phyloP scores from a whole-genome alignment of 2,888 invertebrate species.

The Melinopterus prodromus region DNA sequence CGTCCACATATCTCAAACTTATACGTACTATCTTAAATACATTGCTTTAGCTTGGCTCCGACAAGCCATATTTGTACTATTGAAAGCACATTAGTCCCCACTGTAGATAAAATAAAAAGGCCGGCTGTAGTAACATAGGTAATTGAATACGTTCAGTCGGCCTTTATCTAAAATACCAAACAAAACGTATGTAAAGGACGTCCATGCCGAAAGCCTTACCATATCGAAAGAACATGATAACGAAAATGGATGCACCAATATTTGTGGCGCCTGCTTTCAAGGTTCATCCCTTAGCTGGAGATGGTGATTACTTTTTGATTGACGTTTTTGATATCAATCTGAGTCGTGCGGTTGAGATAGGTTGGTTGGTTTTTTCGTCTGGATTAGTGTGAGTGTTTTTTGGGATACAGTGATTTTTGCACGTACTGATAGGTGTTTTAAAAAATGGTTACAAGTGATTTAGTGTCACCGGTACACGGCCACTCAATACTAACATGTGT shows the following conservation, averaged over 20 bases:
- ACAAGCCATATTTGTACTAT: constrained; percentile 4
- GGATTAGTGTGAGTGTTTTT: not conserved
- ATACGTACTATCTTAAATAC: constrained; percentile 4
- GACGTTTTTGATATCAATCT: not conserved
- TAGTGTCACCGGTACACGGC: not conserved
- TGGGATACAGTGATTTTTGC: not conserved
- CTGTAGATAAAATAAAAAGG: not conserved
- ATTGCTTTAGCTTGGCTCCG: not conserved
- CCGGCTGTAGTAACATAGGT: not conserved
- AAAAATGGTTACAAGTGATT: not conserved
- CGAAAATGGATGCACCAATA: not conserved
- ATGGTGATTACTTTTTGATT: not conserved
- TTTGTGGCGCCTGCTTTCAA: not conserved
- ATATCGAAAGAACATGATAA: not conserved
- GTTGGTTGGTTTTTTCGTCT: not conserved
- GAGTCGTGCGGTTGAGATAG: not conserved
- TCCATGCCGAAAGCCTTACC: not conserved
- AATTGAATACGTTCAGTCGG: not conserved
- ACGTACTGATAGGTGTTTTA: not conserved
- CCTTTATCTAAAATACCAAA: constrained; percentile 4
- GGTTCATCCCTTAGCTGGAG: not conserved
- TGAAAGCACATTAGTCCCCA: not conserved
- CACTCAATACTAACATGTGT: not conserved
- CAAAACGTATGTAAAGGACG: not conserved
- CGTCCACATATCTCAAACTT: not conserved